A percentile compares a stretch with the other conserved stretches of the same genome.
phyloP scores from a whole-genome alignment of 2,888 invertebrate genomes.

The Ochropacha duplaris region DNA sequence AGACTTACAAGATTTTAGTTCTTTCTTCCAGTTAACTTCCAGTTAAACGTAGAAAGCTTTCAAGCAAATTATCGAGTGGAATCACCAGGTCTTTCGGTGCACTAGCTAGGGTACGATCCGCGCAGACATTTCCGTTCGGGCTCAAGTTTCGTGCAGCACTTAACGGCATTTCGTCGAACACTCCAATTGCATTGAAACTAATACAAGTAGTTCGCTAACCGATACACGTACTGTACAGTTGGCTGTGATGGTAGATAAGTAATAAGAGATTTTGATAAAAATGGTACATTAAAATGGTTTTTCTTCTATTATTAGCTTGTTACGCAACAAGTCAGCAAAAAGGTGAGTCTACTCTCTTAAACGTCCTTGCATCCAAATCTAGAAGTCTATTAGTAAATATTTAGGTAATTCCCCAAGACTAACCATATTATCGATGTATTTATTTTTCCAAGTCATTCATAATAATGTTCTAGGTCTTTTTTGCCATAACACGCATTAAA shows the following conservation, averaged over 20 bases:
- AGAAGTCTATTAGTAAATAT: too few relatives aligned
- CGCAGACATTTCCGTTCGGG: slow-evolving; percentile 9
- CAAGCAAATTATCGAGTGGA: background rate
- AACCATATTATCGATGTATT: too few relatives aligned
- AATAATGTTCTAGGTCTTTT: too few relatives aligned
- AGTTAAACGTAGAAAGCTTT: background rate
- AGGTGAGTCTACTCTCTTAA: too few relatives aligned
- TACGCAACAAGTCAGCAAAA: too few relatives aligned
- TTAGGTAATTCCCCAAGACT: too few relatives aligned
- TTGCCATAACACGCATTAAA: too few relatives aligned
- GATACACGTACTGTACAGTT: slow-evolving; percentile 17
- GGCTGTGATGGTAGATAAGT: background rate
- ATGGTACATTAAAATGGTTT: too few relatives aligned
- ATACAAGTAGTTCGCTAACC: slow-evolving; percentile 27
- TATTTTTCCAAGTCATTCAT: too few relatives aligned
- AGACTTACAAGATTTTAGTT: background rate
- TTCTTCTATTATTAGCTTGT: too few relatives aligned
- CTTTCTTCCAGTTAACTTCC: background rate
- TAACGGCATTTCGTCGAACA: slow-evolving; percentile 26
- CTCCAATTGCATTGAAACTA: slow-evolving; percentile 32
- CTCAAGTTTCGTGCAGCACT: slow-evolving; percentile 25
- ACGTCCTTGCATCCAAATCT: too few relatives aligned
- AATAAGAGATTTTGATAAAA: background rate
- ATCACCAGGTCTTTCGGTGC: background rate
- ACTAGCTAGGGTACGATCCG: background rate